A percentile compares a stretch with the other conserved stretches of the same genome.
Evolutionary conservation across 2,797 vertebrate species (phyloP).

Genomic region (Enteromius viviparus): DNA sequence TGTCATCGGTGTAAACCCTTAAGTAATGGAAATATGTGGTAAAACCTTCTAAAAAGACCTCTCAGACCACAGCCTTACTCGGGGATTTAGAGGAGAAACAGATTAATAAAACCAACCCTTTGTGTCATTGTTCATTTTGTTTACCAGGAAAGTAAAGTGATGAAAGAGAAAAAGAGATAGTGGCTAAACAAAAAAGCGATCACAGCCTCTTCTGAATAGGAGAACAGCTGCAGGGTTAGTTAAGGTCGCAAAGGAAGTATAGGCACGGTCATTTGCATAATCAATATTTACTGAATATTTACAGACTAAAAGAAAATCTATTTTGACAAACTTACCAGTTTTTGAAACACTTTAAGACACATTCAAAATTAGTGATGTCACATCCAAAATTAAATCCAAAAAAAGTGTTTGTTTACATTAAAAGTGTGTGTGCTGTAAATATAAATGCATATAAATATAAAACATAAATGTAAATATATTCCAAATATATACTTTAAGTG

Average conservation of each 20-base stretch:
- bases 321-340: neutral
- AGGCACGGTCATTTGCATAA: neutral
- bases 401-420: neutral
- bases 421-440: too few relatives aligned
- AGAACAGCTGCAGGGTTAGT: conserved; percentile 18
- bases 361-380: neutral
- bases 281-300: neutral
- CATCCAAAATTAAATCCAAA: neutral
- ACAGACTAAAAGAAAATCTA: neutral
- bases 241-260: neutral
- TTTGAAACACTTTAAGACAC: neutral
- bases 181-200: neutral
- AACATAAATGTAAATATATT: too few relatives aligned
- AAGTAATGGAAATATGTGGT: neutral
- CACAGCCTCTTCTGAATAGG: neutral
- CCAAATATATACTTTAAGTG: neutral
- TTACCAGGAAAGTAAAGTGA: neutral
- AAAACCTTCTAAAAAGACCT: neutral
- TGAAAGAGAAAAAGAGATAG: neutral
- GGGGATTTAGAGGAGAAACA: neutral
- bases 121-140: neutral
- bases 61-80: neutral
- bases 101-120: neutral
- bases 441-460: neutral
- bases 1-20: neutral